A percentile compares a stretch with the other conserved stretches of the same genome.
phyloP scores from a whole-genome alignment of 37 sponge, comb jelly and placozoan species.

The Beroe ovata region DNA sequence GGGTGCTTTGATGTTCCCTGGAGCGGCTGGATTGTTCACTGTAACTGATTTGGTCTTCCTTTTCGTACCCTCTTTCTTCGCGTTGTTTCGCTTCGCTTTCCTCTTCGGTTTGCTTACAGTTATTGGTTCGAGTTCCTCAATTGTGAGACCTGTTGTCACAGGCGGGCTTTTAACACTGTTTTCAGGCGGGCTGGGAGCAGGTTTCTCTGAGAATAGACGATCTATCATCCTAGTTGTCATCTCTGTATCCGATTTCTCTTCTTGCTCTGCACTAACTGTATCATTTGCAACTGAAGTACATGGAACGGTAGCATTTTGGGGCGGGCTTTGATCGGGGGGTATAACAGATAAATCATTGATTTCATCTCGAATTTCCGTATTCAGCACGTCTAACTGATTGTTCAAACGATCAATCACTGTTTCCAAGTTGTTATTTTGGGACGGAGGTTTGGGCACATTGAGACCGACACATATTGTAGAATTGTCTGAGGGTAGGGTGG shows the following conservation, averaged over 20 bases:
- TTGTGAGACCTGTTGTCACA: constrained; percentile 46
- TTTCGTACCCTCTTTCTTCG: background rate
- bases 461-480: constrained; percentile 12
- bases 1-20: background rate
- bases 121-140: constrained; percentile 53
- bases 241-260: background rate
- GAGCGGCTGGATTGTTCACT: background rate
- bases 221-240: constrained; percentile 6
- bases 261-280: background rate
- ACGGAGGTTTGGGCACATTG: constrained; percentile 7
- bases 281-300: background rate
- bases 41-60: background rate
- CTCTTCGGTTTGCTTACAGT: constrained; percentile 17
- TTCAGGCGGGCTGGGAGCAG: background rate
- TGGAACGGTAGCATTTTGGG: too few species aligned
- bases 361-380: constrained; percentile 18
- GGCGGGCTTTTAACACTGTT: background rate
- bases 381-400: constrained; percentile 43
- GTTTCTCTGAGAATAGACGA: constrained; percentile 15
- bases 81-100: background rate
- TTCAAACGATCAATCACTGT: constrained; percentile 27
- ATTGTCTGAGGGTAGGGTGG: background rate
- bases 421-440: background rate
- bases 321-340: too few species aligned
- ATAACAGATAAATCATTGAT: constrained; percentile 3